Base-by-base conservation (phyloP, 2,113 vertebrate species). In the Scolopax mira region DNA sequence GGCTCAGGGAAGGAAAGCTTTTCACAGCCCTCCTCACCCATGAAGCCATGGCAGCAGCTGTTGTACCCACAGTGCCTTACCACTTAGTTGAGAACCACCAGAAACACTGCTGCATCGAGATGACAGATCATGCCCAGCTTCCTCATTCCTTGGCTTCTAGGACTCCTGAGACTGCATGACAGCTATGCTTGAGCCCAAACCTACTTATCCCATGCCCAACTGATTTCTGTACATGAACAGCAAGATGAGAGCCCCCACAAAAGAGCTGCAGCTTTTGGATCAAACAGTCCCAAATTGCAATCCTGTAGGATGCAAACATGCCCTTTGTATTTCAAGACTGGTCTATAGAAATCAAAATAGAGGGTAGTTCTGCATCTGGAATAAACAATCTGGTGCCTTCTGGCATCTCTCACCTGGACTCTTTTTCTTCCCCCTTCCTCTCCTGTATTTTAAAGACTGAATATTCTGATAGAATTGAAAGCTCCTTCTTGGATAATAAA, bases 171-270 rank as follows among this genome's bases (percentile, higher is more conserved):
- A 33, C 37, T 64, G 31, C 30, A 9, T 24, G 75, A 13, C 11
- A 52, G 18, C 54, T 49, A 44, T 30, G 9, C 10, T 24, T 79
- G 58, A 85, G 17, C 11, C 23, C 21, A 61, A 58, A 52, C 17
- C 21, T 77, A 23, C n/a, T 39, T 55, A 35, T 4, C 33, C 85
- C 33, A 24, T 1, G 0, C 77, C 41, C 51, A 92, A 15, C 65
- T 7, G 0, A 39, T 69, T 49, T 0, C 0, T 51, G 46, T 13
- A 58, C 3, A 1, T 31, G 86, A 64, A 70, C 13, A 51, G 19
- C 10, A 89, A 44, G 73, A 39, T 41, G 10, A 85, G n/a, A 65
- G 11, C 7, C 33, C 17, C 11, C 22, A n/a, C 31, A 33, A 70
- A 73, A 93, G 23, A 11, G 11, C 35, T 90, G n/a, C 51, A 64